Percentiles rank a stretch among this genome's conserved stretches.
Conservation (phyloP, 2,888 invertebrate species). For the Mactromeris polynyma region DNA sequence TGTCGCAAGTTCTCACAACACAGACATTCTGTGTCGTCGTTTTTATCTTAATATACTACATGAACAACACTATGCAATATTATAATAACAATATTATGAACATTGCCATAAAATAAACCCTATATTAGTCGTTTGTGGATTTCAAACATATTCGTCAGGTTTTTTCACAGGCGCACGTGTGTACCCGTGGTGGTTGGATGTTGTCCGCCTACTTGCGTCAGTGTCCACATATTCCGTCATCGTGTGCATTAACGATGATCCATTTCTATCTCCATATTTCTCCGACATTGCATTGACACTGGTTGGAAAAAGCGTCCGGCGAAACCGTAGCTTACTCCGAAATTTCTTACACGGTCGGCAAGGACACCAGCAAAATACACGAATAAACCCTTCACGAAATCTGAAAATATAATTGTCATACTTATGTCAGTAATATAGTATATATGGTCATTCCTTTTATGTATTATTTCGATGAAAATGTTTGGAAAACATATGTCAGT, state of each 20-base stretch:
- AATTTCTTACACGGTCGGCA: constrained; percentile 88
- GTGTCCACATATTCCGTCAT: constrained; percentile 81
- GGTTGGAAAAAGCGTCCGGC: constrained; percentile 76
- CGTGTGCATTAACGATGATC: constrained; percentile 80
- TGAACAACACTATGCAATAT: no score
- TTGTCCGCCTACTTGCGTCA: constrained; percentile 38
- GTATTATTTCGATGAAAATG: no score
- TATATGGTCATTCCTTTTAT: no score
- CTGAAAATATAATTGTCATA: constrained; percentile 88
- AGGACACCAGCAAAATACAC: constrained; percentile 96
- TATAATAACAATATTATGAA: no score
- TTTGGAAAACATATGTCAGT: no score
- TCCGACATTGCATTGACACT: constrained; percentile 79
- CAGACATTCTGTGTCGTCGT: no score
- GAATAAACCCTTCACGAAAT: constrained; percentile 96
- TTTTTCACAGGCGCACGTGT: constrained; percentile 4
- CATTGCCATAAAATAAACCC: no score
- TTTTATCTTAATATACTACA: no score
- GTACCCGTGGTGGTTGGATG: constrained; percentile 1
- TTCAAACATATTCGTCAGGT: constrained; percentile 34
- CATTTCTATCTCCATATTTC: constrained; percentile 80
- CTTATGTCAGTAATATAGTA: no score
- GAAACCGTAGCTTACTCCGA: constrained; percentile 73
- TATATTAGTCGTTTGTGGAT: no score
- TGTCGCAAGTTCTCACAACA: no score